Conservation (phyloP, 2,113 vertebrate species). For the Tamias sibiricus region DNA sequence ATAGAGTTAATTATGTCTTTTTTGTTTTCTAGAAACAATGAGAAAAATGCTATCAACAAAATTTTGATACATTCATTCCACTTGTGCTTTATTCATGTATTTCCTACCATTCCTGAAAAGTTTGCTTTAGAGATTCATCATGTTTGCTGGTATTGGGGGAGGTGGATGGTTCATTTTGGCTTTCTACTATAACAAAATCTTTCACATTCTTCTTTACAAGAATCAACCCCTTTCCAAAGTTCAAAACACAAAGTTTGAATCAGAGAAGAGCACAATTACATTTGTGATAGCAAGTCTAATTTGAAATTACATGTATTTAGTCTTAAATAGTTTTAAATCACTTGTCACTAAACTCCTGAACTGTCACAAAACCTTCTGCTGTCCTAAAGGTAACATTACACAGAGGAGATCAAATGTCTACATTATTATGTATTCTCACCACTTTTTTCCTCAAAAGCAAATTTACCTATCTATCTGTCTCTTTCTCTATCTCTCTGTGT, state of each 20-base stretch:
- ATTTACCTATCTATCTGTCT: background rate
- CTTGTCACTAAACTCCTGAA: background rate
- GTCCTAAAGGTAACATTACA: background rate
- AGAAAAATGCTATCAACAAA: conserved; percentile 24
- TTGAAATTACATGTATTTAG: conserved; percentile 23
- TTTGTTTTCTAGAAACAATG: conserved; percentile 41
- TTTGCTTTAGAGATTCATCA: conserved; percentile 20
- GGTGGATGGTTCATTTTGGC: background rate
- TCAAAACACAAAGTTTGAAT: conserved; percentile 13
- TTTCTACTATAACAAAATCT: conserved; percentile 53
- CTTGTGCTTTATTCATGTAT: conserved; percentile 47
- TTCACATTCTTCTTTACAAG: conserved; percentile 36
- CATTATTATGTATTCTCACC: background rate
- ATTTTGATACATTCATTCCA: background rate
- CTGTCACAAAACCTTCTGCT: conserved; percentile 29
- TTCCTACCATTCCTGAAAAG: conserved; percentile 50
- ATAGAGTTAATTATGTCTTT: background rate
- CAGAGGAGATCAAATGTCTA: background rate
- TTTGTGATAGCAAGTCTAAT: background rate
- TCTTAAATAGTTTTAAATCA: conserved; percentile 21
- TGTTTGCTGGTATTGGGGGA: background rate
- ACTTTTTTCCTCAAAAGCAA: background rate
- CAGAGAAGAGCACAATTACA: background rate
- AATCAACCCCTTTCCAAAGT: conserved; percentile 16
- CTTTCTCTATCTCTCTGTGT: background rate